These are phyloP conservation scores for Callinectes sapidus DNA, from an alignment of 2,888 invertebrate genomes.

Conservation along the genomic window DNA sequence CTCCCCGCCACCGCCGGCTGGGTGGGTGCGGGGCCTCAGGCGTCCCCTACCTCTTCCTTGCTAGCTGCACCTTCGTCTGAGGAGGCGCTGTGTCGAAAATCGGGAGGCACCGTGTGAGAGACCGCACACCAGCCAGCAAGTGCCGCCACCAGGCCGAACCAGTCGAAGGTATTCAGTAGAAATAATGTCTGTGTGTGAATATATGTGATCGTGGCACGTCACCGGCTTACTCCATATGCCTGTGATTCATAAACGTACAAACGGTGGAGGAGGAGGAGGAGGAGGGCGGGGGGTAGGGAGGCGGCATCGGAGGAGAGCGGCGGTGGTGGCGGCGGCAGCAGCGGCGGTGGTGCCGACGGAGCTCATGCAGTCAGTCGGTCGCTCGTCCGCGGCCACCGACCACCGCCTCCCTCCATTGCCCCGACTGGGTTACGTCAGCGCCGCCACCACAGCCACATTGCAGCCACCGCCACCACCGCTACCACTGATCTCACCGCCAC, in stretches of 20 bases:
- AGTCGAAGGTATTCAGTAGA: background rate
- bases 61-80: conserved; percentile 31
- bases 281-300: background rate
- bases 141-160: background rate
- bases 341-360: conserved; percentile 34
- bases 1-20: conserved; percentile 21
- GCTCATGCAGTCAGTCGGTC: conserved; percentile 34
- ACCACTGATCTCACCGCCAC: background rate
- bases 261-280: background rate
- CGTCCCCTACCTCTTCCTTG: conserved; percentile 15
- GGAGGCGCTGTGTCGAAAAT: conserved; percentile 1
- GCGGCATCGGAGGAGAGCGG: conserved; percentile 26
- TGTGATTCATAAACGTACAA: conserved; percentile 27
- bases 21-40: background rate
- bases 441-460: background rate
- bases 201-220: background rate
- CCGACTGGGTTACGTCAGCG: conserved; percentile 33
- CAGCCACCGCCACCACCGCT: background rate
- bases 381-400: conserved; percentile 35
- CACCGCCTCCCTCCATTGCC: conserved; percentile 16
- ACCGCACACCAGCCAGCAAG: background rate
- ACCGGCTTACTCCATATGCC: conserved; percentile 11
- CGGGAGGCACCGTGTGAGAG: conserved; percentile 19
- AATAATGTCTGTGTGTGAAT: background rate
- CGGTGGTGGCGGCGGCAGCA: conserved; percentile 27